These are phyloP conservation scores for Mimas tiliae DNA, from an alignment of 2,888 invertebrate species.

Conservation along the genomic window DNA sequence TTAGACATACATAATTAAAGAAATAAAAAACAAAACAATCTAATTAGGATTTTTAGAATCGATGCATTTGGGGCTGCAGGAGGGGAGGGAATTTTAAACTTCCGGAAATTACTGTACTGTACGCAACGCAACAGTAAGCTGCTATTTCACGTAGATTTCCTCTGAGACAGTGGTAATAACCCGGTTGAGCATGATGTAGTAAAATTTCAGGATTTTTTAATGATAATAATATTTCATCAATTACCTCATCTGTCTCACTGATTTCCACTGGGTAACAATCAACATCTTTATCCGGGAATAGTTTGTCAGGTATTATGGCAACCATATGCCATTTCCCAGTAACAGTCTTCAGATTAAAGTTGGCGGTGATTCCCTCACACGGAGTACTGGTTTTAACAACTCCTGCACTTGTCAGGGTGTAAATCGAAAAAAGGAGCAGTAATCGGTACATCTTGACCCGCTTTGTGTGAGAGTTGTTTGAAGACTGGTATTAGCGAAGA, in stretches of 20 bases:
- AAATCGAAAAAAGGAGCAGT: slow-evolving; percentile 39
- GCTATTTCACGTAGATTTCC: too few species aligned
- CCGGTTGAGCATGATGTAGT: too few species aligned
- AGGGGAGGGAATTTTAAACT: too few species aligned
- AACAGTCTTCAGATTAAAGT: slow-evolving; percentile 59
- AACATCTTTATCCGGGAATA: slow-evolving; percentile 59
- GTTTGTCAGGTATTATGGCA: slow-evolving; percentile 67
- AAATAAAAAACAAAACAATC: too few species aligned
- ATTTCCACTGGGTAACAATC: slow-evolving; percentile 68
- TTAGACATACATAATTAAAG: too few species aligned
- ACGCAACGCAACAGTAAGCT: too few species aligned
- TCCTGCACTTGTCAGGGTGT: slow-evolving; percentile 43
- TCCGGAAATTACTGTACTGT: too few species aligned
- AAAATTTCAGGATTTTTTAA: too few species aligned
- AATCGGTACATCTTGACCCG: slow-evolving; percentile 46
- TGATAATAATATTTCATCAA: too few species aligned
- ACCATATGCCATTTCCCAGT: slow-evolving; percentile 71
- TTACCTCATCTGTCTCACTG: slow-evolving; percentile 73
- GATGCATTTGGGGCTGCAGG: too few species aligned
- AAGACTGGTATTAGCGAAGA: slow-evolving; percentile 32
- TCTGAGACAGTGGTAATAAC: too few species aligned
- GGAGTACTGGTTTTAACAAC: slow-evolving; percentile 43
- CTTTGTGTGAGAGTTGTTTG: slow-evolving; percentile 31
- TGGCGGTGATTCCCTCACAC: slow-evolving; percentile 64
- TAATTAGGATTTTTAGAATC: too few species aligned